Evolutionary conservation across 2,888 invertebrate genomes (phyloP), one percentile per base, ranked within the genome.

Genomic region (Neria commutata): DNA sequence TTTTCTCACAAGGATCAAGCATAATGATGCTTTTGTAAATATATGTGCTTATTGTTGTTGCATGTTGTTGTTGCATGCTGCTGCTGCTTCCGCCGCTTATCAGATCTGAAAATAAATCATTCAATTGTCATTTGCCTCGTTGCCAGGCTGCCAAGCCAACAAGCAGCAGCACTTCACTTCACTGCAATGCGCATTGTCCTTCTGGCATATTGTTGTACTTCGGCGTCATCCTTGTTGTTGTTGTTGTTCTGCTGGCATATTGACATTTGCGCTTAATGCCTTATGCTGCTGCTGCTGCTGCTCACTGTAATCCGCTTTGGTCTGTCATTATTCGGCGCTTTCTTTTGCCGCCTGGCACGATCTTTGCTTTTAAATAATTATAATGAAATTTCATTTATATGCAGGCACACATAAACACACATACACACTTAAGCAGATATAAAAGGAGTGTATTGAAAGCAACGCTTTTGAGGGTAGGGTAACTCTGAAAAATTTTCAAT

Each of bases 211-310:
- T n/a, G n/a, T 37, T 8, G 6, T 29, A 11, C 29, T 29, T 8
- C 29, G 29, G 29, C 11, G 29, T 29, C 6, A 6, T 37, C 37
- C 11, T 37, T n/a, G 37, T 4, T 37, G 16, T n/a, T 37, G 37
- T n/a, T 37, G 37, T 37, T 37, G 37, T 37, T 37, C 11, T n/a
- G 29, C 29, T 17, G 42, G 5, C 42, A 21, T 42, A 42, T 42
- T 42, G 42, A 42, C 42, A 42, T 42, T 42, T 42, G 6, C 42
- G 42, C 42, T 42, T 42, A 42, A 42, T 42, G 42, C 21, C 42
- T 42, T 42, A n/a, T 37, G 42, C 17, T 8, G n/a, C n/a, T n/a
- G n/a, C n/a, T n/a, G n/a, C n/a, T n/a, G n/a, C 42, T 19, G 42
- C 21, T 42, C 42, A 19, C 21, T 42, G 17, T 42, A 42, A 42